Evolutionary conservation across 2,888 invertebrate species (phyloP), one percentile per base, ranked within the genome.

Genomic region (Brachyptera putata): DNA sequence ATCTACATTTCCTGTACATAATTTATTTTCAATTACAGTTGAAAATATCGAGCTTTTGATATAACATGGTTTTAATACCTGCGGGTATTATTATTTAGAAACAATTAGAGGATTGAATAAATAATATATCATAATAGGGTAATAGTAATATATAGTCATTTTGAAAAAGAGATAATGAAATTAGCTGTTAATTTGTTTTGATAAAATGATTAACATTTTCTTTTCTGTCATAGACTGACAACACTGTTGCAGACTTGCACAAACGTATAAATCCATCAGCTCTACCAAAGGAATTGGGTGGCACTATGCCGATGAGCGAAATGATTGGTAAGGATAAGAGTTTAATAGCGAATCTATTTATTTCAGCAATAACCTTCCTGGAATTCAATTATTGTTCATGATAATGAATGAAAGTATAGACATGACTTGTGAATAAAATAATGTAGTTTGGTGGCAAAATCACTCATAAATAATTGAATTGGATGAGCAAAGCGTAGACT

Each of bases 211-310:
- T 11, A 5, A 30, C 30, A 30, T 5, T 7, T n/a, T 24, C n/a
- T 46, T 46, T 22, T 43, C n/a, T n/a, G n/a, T n/a, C n/a, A n/a
- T 74, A 83, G 82, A 72, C 83, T 21, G 79, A 87, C 70, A 76
- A 80, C 56, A 82, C 78, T 58, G 67, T 82, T 3, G 79, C 81
- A 55, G 81, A 83, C 9, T 73, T 89, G 7, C 78, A 81, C 64
- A 79, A 83, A 64, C 72, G 76, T 53, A 72, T 89, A 1, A 84
- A 85, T 66, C 68, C 77, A 0, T 77, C 77, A 11, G 85, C 87
- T 62, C 75, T 91, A 41, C 91, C 91, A 0, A 77, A 80, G 24
- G 84, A 84, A 67, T 84, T 86, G 70, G 91, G 91, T 0, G 91
- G 91, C 1, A 75, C 77, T 3, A 81, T 89, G 68, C 82, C 87